A percentile compares a stretch with the other conserved stretches of the same genome.
Conservation (phyloP, 1,140 invertebrate species). For the Aphelenchoides avenae region DNA sequence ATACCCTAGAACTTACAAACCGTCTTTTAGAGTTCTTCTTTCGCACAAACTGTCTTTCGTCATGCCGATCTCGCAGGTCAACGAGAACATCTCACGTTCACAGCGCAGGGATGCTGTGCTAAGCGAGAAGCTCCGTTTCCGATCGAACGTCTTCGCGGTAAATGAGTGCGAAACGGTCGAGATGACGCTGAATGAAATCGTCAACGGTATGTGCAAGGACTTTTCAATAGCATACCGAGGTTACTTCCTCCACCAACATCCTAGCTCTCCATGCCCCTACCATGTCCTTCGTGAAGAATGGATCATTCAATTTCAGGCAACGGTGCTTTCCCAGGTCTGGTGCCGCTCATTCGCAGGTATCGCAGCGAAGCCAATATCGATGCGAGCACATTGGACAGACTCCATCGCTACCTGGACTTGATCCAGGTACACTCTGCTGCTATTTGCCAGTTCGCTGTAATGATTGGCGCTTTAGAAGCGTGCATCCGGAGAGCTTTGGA, state of each 20-base stretch:
- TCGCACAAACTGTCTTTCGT: slow-evolving; percentile 92
- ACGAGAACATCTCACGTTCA: slow-evolving; percentile 93
- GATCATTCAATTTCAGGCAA: slow-evolving; percentile 46
- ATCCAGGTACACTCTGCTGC: slow-evolving; percentile 67
- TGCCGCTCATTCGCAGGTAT: slow-evolving; percentile 87
- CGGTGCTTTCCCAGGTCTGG: slow-evolving; percentile 81
- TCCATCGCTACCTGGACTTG: slow-evolving; percentile 90
- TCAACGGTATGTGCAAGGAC: slow-evolving; percentile 98
- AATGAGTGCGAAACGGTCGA: slow-evolving; percentile 61
- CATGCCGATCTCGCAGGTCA: slow-evolving; percentile 95
- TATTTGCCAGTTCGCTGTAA: slow-evolving; percentile 28
- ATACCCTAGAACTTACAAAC: too few relatives aligned
- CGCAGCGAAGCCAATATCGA: slow-evolving; percentile 87
- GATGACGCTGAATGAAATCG: slow-evolving; percentile 90
- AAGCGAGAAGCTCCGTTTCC: slow-evolving; percentile 72
- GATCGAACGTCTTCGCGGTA: slow-evolving; percentile 41
- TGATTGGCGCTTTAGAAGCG: slow-evolving; percentile 44
- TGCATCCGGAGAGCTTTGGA: slow-evolving; percentile 64
- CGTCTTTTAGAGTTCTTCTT: slow-evolving; percentile 90
- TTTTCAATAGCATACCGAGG: too few relatives aligned
- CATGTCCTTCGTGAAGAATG: neutral
- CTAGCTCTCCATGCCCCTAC: too few relatives aligned
- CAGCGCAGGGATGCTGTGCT: slow-evolving; percentile 81
- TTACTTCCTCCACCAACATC: too few relatives aligned
- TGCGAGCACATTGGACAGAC: slow-evolving; percentile 89